Evolutionary conservation across 2,888 invertebrate genomes (phyloP), one percentile per base, ranked within the genome.

Genomic region (Folsomia candida): DNA sequence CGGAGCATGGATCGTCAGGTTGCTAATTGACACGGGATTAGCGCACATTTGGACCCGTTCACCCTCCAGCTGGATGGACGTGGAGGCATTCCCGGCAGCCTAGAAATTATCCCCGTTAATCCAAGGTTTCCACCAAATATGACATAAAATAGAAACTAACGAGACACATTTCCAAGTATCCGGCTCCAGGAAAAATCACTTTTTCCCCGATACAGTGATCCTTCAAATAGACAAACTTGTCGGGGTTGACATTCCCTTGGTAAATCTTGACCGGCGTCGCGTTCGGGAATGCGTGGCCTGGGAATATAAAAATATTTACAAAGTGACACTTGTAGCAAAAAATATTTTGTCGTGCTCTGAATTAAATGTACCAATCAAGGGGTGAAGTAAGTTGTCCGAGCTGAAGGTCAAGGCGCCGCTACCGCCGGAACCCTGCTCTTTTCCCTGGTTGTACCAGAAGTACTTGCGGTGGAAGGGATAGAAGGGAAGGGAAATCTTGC

Each of bases 111-210:
- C n/a, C n/a, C n/a, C n/a, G n/a, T n/a, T n/a, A n/a, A n/a, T n/a
- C n/a, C n/a, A n/a, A n/a, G n/a, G n/a, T n/a, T n/a, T n/a, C n/a
- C n/a, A n/a, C n/a, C n/a, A n/a, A n/a, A n/a, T n/a, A n/a, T n/a
- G n/a, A n/a, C n/a, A n/a, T n/a, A n/a, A n/a, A n/a, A n/a, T n/a
- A n/a, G n/a, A n/a, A n/a, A n/a, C n/a, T n/a, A 9, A 61, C 65
- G 0, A 77, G 60, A 22, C 62, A 29, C 70, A 75, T 67, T 57
- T 77, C 77, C 25, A 77, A 51, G 29, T 69, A 74, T 1, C 72
- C 77, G 2, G 75, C 77, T n/a, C 68, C 77, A 2, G 77, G 77
- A 60, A 77, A 69, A 22, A 77, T 72, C 2, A 75, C 67, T 18
- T 66, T 65, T 29, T 51, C 59, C 4, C 72, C 77, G 9, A 75